These are phyloP conservation scores for Toxotes jaculatrix DNA, from an alignment of 2,113 vertebrate species.

Conservation along the genomic window DNA sequence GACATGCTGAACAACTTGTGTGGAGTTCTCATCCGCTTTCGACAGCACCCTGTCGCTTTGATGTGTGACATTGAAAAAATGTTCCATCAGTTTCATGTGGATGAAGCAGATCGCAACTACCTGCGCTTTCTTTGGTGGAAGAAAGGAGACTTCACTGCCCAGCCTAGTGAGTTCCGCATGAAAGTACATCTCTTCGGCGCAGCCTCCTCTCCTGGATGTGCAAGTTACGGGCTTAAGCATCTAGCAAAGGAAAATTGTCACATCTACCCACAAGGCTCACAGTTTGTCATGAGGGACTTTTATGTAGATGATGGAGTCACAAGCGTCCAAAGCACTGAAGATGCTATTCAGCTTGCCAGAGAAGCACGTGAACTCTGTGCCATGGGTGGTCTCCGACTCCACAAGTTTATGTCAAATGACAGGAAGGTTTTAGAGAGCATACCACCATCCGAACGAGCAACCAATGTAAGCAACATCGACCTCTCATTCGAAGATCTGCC, in stretches of 20 bases:
- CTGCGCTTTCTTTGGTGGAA: slow-evolving; percentile 26
- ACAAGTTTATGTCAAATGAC: neutral
- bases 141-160: neutral
- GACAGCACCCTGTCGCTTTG: neutral
- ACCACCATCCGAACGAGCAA: neutral
- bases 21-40: neutral
- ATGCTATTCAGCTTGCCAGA: slow-evolving; percentile 15
- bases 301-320: slow-evolving; percentile 20
- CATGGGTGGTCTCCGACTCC: neutral
- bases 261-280: neutral
- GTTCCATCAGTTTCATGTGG: neutral
- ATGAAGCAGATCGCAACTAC: neutral
- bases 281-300: slow-evolving; percentile 24
- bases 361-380: slow-evolving; percentile 1
- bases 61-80: slow-evolving; percentile 1
- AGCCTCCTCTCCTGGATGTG: slow-evolving; percentile 15
- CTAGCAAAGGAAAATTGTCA: neutral
- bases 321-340: neutral
- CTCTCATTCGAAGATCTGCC: neutral
- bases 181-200: slow-evolving; percentile 30
- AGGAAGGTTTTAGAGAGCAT: neutral
- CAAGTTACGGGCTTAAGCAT: slow-evolving; percentile 28
- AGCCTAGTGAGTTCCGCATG: neutral
- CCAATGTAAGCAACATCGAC: neutral
- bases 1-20: neutral